These are phyloP conservation scores for Lycaon pictus DNA, from an alignment of 2,113 vertebrate genomes.

Conservation along the genomic window DNA sequence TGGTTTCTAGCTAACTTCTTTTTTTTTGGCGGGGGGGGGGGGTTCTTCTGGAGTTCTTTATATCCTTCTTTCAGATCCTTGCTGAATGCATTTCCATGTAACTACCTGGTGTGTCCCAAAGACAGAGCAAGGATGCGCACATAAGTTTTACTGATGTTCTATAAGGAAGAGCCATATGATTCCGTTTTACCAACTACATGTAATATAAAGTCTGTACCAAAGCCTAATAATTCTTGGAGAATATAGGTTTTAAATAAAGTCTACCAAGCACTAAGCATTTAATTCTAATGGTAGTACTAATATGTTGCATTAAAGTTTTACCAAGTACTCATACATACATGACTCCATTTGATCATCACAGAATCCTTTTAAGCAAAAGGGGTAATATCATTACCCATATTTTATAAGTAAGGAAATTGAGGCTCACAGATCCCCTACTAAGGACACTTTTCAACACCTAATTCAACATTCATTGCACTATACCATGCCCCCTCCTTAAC, in stretches of 20 bases:
- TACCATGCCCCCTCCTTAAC: background rate
- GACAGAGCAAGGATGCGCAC: background rate
- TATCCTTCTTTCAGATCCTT: constrained; percentile 35
- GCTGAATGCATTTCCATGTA: constrained; percentile 13
- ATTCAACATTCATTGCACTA: background rate
- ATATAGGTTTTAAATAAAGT: constrained; percentile 21
- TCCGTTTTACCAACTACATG: background rate
- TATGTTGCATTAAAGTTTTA: background rate
- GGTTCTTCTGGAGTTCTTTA: constrained; percentile 6
- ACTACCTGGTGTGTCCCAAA: background rate
- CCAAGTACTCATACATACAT: background rate
- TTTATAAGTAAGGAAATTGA: constrained; percentile 35
- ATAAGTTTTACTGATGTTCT: background rate
- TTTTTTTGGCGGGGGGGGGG: background rate
- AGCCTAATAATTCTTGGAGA: background rate
- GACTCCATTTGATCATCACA: constrained; percentile 1
- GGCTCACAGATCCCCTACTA: background rate
- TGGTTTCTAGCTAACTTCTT: constrained; percentile 44
- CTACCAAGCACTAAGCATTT: background rate
- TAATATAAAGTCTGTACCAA: background rate
- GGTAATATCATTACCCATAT: background rate
- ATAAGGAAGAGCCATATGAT: background rate
- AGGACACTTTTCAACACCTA: background rate
- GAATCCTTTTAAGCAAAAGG: constrained; percentile 11
- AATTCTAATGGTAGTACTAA: background rate